Percentiles rank a stretch among this genome's conserved stretches.
Evolutionary conservation across 2,888 invertebrate species (phyloP).

Genomic region (Saturnia japonica): DNA sequence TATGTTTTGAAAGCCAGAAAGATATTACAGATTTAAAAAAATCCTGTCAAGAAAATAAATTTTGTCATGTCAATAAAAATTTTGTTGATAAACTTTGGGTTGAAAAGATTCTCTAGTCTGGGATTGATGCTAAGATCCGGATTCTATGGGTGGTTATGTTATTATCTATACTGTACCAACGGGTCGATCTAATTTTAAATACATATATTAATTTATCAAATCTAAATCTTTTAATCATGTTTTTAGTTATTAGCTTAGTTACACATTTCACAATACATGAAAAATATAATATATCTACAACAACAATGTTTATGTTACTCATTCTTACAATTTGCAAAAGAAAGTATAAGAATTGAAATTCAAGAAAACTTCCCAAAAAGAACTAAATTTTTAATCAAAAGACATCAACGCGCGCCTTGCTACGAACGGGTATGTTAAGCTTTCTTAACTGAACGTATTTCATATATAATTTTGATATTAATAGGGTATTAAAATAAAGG

Average conservation of each 20-base stretch:
- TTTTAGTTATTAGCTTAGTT: neutral
- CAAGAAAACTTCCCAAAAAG: neutral
- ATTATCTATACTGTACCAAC: neutral
- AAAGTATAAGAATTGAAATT: neutral
- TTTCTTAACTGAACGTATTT: neutral
- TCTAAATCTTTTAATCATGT: neutral
- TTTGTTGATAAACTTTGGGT: neutral
- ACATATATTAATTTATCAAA: neutral
- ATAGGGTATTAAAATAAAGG: slow-evolving; percentile 1
- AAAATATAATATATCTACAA: neutral
- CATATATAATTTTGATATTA: neutral
- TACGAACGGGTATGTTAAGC: slow-evolving; percentile 21
- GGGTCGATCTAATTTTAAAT: neutral
- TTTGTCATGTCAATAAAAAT: neutral
- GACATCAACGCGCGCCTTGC: slow-evolving; percentile 65
- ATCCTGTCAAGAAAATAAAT: too few relatives aligned
- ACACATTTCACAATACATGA: neutral
- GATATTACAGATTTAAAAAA: neutral
- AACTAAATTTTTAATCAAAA: slow-evolving; percentile 39
- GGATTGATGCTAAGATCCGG: neutral
- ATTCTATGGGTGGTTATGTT: neutral
- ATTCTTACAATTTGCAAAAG: neutral
- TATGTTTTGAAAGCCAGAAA: neutral
- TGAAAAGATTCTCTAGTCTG: neutral
- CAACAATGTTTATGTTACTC: neutral